Base-by-base conservation (phyloP, 2,113 vertebrate genomes). In the Megalops atlanticus region DNA sequence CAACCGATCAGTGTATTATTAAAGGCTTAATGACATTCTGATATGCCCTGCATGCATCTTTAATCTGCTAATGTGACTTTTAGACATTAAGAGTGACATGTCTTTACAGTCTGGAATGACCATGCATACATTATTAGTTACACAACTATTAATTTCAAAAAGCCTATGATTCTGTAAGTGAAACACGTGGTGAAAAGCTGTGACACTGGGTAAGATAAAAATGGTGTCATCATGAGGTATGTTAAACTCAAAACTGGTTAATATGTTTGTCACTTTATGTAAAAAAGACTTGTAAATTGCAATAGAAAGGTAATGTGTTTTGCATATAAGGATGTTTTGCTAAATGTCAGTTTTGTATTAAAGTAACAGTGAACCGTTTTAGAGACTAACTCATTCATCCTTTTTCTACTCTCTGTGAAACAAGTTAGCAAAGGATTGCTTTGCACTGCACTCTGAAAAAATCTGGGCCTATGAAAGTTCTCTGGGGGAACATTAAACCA, bases 61-160 rank as follows among this genome's bases (percentile, higher is more conserved):
- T 64, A 31, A 64, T 12, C 35, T 70, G 77, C 39, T 79, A 45
- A 79, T 79, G 77, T 79, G 39, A 70, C 58, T 45, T 70, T 79
- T 38, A 45, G 41, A 31, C 27, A 79, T 39, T 31, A 43, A 40
- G 64, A 64, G 40, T 45, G 39, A 45, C 41, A 33, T 24, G 18
- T 71, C n/a, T 35, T 40, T 35, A 35, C 7, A 5, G 24, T 36
- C 52, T 39, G 15, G 52, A 64, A 64, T 77, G 76, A 38, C 39
- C 39, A n/a, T 64, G 36, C 36, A 64, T 58, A 77, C 77, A 70
- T 79, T 45, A 38, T 69, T 35, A 36, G 24, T 7, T 64, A 64
- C 24, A 24, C 31, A n/a, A 64, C 58, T 31, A 31, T 31, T 31
- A 64, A 27, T 31, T 24, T 64, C 58, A 31, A 64, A 64, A 58